Evolutionary conservation across 1,140 invertebrate genomes (phyloP).

Genomic region (Nilaparvata lugens): DNA sequence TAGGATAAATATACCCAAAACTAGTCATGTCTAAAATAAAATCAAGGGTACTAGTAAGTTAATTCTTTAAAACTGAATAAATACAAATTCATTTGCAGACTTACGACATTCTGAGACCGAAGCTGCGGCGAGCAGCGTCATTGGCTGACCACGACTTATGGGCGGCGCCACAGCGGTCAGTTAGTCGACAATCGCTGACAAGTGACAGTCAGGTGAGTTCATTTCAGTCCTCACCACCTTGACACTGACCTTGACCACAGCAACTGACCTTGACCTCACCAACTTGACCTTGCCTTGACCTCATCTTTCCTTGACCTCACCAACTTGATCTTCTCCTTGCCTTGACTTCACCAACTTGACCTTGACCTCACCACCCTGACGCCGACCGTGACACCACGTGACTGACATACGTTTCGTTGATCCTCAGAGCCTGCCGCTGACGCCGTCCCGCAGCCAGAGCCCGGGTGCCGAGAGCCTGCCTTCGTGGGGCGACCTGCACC

Average conservation of each 20-base stretch:
- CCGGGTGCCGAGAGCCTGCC: constrained; percentile 15
- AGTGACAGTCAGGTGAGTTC: constrained; percentile 50
- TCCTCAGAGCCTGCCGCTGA: constrained; percentile 30
- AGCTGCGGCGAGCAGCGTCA: constrained; percentile 40
- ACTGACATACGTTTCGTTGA: constrained; percentile 25
- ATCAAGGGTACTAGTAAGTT: too few species aligned
- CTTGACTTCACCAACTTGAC: neutral
- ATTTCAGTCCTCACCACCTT: too few species aligned
- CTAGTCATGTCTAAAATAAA: too few species aligned
- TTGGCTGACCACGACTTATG: constrained; percentile 32
- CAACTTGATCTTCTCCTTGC: too few species aligned
- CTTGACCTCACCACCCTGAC: too few species aligned
- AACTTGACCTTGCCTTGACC: too few species aligned
- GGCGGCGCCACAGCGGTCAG: constrained; percentile 35
- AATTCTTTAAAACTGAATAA: too few species aligned
- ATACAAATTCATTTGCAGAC: constrained; percentile 24
- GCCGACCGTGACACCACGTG: too few species aligned
- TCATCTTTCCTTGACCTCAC: too few species aligned
- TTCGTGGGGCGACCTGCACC: neutral
- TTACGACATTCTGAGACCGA: constrained; percentile 23
- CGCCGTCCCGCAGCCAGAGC: constrained; percentile 27
- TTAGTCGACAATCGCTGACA: constrained; percentile 51
- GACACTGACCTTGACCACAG: neutral
- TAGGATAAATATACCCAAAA: too few species aligned
- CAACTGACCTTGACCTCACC: neutral